Percentiles rank a stretch among this genome's conserved stretches.
These are phyloP conservation scores for Sebastes hubbsi DNA, from an alignment of 2,797 vertebrate genomes.

Conservation along the genomic window DNA sequence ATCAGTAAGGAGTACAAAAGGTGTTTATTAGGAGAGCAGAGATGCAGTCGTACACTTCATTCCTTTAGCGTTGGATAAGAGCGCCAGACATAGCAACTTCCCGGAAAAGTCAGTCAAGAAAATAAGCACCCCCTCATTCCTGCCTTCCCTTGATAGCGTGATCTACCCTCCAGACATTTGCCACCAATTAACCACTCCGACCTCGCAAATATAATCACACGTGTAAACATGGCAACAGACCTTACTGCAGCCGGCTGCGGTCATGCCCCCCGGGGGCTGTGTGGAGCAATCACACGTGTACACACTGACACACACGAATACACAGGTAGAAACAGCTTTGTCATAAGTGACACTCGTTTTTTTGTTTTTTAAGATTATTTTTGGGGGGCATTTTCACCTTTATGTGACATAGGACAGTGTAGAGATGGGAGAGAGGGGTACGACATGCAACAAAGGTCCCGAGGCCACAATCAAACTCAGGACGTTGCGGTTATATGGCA, in stretches of 20 bases:
- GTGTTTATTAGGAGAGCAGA: background rate
- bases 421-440: background rate
- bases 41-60: constrained; percentile 24
- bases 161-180: constrained; percentile 61
- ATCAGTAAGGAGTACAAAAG: background rate
- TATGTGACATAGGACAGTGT: background rate
- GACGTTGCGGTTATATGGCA: background rate
- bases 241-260: constrained; percentile 42
- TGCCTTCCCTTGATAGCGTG: background rate
- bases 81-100: constrained; percentile 18
- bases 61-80: constrained; percentile 32
- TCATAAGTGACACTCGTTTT: constrained; percentile 8
- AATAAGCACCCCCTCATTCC: constrained; percentile 49
- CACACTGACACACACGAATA: background rate
- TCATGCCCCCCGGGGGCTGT: constrained; percentile 22
- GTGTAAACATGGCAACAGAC: constrained; percentile 73
- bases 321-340: constrained; percentile 10
- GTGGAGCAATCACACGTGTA: constrained; percentile 27
- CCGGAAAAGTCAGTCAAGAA: constrained; percentile 43
- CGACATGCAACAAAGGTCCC: background rate
- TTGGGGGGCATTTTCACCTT: too few relatives aligned
- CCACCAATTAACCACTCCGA: constrained; percentile 58
- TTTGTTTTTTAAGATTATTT: background rate
- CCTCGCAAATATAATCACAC: constrained; percentile 59
- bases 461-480: background rate